Evolutionary conservation across 1,140 invertebrate genomes (phyloP).

Genomic region (Marisa cornuarietis): DNA sequence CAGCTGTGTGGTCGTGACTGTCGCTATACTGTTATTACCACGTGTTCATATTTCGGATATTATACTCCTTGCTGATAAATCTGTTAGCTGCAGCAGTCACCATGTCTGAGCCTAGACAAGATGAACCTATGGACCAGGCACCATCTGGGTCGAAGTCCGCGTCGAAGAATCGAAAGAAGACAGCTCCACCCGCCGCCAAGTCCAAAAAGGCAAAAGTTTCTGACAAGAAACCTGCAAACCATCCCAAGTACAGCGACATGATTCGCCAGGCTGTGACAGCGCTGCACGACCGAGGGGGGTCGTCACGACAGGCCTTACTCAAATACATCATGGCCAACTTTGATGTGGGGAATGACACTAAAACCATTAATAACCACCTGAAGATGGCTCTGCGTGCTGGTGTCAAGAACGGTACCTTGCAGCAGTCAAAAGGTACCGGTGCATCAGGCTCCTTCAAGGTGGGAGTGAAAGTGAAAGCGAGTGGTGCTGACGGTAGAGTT

Average conservation of each 20-base stretch:
- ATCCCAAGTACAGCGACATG: slow-evolving; percentile 48
- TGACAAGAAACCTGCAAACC: slow-evolving; percentile 25
- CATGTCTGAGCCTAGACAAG: background rate
- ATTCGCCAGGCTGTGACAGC: slow-evolving; percentile 35
- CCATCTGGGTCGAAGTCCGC: too few species aligned
- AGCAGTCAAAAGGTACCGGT: slow-evolving; percentile 60
- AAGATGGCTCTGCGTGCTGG: slow-evolving; percentile 54
- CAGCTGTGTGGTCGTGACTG: too few species aligned
- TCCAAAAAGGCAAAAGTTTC: background rate
- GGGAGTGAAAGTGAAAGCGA: slow-evolving; percentile 33
- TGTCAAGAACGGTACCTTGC: slow-evolving; percentile 54
- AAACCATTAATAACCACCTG: slow-evolving; percentile 53
- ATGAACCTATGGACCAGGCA: too few species aligned
- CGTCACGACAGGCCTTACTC: slow-evolving; percentile 60
- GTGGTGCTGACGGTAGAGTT: background rate
- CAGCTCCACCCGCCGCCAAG: background rate
- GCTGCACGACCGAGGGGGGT: slow-evolving; percentile 51
- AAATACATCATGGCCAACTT: slow-evolving; percentile 62
- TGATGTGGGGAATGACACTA: slow-evolving; percentile 55
- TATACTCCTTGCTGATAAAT: background rate
- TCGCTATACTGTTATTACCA: too few species aligned
- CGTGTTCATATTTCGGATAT: too few species aligned
- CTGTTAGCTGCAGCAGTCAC: background rate
- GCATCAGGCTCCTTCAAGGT: slow-evolving; percentile 62
- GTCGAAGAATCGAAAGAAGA: background rate